phyloP scores from a whole-genome alignment of 2,888 invertebrate genomes.

The Drosophila barbarae region DNA sequence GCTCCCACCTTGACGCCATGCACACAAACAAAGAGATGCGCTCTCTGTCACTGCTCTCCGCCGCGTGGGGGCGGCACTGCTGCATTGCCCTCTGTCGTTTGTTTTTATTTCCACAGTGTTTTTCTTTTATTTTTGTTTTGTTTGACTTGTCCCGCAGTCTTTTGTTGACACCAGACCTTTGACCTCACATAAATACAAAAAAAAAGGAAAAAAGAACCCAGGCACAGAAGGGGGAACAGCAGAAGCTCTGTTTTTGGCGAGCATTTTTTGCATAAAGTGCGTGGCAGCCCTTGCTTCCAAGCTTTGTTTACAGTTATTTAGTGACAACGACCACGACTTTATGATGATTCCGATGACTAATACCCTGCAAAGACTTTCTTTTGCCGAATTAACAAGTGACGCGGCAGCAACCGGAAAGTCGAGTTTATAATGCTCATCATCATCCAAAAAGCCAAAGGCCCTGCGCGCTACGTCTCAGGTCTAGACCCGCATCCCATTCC shows the following conservation, averaged over 20 bases:
- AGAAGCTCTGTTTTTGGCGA: background rate
- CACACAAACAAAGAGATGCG: conserved; percentile 33
- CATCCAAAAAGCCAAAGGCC: conserved; percentile 9
- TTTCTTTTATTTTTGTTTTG: conserved; percentile 33
- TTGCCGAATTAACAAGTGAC: conserved; percentile 33
- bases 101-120: conserved; percentile 17
- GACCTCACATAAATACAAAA: conserved; percentile 50
- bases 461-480: background rate
- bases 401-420: conserved; percentile 44
- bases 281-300: conserved; percentile 7
- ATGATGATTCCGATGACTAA: conserved; percentile 34
- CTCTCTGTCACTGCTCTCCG: conserved; percentile 15
- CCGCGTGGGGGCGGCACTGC: conserved; percentile 37
- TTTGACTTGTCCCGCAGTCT: conserved; percentile 26
- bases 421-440: conserved; percentile 25
- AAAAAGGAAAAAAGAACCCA: background rate
- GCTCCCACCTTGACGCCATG: conserved; percentile 15
- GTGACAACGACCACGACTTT: conserved; percentile 11
- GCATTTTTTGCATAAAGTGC: conserved; percentile 8
- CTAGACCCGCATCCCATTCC: conserved; percentile 19
- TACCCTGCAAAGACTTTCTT: conserved; percentile 37
- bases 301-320: conserved; percentile 16
- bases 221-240: background rate
- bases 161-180: conserved; percentile 55
- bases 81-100: conserved; percentile 38